Conservation (phyloP, 2,797 vertebrate genomes). For the Setipinna tenuifilis region DNA sequence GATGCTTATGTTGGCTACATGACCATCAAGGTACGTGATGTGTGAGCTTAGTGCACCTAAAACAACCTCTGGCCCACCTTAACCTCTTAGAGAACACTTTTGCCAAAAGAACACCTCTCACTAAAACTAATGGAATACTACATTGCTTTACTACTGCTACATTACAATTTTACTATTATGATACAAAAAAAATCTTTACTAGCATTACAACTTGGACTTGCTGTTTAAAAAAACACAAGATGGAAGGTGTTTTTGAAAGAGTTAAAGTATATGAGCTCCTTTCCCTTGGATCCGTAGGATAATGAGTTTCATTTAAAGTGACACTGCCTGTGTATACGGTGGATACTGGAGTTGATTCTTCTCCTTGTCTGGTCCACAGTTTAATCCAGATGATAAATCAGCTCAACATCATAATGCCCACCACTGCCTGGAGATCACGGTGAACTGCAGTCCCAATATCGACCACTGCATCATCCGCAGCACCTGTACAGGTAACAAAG, state of each 20-base stretch:
- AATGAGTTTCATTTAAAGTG: not conserved
- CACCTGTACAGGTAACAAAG: conserved; percentile 92
- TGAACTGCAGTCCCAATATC: conserved; percentile 99
- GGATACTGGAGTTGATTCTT: not conserved
- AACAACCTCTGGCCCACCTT: not conserved
- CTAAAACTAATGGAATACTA: no score
- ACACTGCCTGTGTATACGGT: not conserved
- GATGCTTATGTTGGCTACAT: conserved; percentile 99
- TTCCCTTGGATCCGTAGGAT: not conserved
- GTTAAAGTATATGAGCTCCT: not conserved
- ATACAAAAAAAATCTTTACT: no score
- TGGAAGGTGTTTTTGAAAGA: no score
- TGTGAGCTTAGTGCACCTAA: not conserved
- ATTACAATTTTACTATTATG: no score
- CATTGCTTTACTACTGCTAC: no score
- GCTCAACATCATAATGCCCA: conserved; percentile 99
- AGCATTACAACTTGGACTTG: no score
- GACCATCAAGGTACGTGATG: conserved; percentile 92
- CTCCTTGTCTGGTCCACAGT: conserved; percentile 70
- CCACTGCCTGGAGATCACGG: conserved; percentile 99
- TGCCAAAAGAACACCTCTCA: not conserved
- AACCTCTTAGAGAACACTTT: no score
- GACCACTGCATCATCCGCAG: conserved; percentile 99
- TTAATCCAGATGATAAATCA: conserved; percentile 99
- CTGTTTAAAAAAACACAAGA: no score